Evolutionary conservation across 2,797 vertebrate genomes (phyloP), one percentile per base, ranked within the genome.

Genomic region (Arrhamphus sclerolepis): DNA sequence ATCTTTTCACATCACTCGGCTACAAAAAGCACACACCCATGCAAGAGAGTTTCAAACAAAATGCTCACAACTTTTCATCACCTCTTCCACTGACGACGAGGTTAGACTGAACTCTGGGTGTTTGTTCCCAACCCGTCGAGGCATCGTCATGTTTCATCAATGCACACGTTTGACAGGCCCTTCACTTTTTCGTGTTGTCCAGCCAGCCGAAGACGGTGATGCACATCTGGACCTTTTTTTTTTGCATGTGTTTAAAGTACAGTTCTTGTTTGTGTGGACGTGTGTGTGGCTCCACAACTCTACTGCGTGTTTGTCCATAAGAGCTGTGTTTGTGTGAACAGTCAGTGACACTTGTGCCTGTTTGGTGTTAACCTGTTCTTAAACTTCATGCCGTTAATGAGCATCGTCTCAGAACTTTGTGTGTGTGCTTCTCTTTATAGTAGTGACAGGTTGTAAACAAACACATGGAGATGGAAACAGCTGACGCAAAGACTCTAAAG

Each of bases 361-460:
- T 24, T 28, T 46, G 55, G 53, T 39, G 52, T 57, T 70, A 47
- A 60, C 56, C 57, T 22, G 67, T 43, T 0, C 62, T 78, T 58
- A 75, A 76, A 87, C 67, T 79, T 82, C 78, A 18, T 7, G 5
- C 9, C 46, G 56, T 84, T 84, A 82, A 86, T 70, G 81, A n/a
- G 81, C 62, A 34, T 66, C 65, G 75, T 66, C 65, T 64, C 34
- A 56, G 72, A 41, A 31, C 31, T 56, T 14, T 3, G 14, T 48
- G 20, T 19, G 47, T 56, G 31, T 6, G 17, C 51, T 22, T 52
- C 24, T 48, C 66, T 88, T 69, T 83, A 69, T 79, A 56, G 63
- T 18, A n/a, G 69, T 7, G 22, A 40, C 59, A 2, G 69, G 55
- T 70, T 21, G 66, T 87, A 80, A 83, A 84, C 51, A 41, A 55